Evolutionary conservation across 2,797 vertebrate species (phyloP).

Genomic region (Typhlichthys subterraneus): DNA sequence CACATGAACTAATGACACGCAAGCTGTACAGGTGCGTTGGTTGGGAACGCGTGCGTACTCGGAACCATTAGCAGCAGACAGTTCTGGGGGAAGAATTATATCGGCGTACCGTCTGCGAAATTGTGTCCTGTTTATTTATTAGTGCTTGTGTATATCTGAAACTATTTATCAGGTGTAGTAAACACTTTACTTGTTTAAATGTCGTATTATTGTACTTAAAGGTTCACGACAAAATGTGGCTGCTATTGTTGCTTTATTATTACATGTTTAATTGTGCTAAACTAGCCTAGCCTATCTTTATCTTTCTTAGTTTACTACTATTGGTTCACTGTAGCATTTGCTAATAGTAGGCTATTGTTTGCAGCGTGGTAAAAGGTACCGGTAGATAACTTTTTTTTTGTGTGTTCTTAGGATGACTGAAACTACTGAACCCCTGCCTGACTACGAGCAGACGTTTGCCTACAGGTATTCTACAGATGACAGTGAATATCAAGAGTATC

Average conservation of each 20-base stretch:
- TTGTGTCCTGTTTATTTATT: constrained; percentile 30
- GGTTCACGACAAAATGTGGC: background rate
- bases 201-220: no score
- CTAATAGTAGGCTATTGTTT: background rate
- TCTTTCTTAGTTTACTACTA: background rate
- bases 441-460: constrained; percentile 86
- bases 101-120: background rate
- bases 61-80: constrained; percentile 41
- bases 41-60: constrained; percentile 35
- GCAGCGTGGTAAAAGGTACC: background rate
- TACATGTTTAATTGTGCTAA: background rate
- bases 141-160: background rate
- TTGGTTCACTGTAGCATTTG: background rate
- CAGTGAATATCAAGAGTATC: constrained; percentile 84
- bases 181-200: background rate
- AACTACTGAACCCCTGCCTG: constrained; percentile 48
- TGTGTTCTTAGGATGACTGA: constrained; percentile 79
- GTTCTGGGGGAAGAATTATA: constrained; percentile 38
- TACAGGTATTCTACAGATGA: constrained; percentile 85
- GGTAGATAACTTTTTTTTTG: background rate
- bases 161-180: background rate
- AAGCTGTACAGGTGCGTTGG: background rate
- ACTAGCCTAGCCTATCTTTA: background rate
- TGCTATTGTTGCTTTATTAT: background rate
- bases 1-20: background rate